Evolutionary conservation across 2,113 vertebrate species (phyloP).

Genomic region (Lota lota): DNA sequence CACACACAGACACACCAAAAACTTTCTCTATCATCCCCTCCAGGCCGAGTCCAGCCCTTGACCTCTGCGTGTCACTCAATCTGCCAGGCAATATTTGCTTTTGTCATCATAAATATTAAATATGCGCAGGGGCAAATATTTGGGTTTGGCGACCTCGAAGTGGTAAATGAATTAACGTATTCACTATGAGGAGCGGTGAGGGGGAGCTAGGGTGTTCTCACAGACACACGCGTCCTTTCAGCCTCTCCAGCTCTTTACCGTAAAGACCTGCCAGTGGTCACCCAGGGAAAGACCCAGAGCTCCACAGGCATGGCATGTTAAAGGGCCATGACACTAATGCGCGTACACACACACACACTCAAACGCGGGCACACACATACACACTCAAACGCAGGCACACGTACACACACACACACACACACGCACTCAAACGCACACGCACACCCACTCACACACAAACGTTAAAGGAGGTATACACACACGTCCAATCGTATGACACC

Average conservation of each 20-base stretch:
- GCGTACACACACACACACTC: conserved; percentile 1
- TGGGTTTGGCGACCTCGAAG: conserved; percentile 72
- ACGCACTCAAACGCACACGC: too few species aligned
- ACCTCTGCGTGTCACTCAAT: conserved; percentile 72
- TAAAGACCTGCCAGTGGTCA: conserved; percentile 64
- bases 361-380: too few species aligned
- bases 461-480: too few species aligned
- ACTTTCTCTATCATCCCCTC: conserved; percentile 45
- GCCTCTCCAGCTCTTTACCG: conserved; percentile 56
- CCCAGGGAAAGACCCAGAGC: conserved; percentile 52
- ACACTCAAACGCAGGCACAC: too few species aligned
- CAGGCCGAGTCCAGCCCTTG: conserved; percentile 56
- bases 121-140: conserved; percentile 72
- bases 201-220: conserved; percentile 56
- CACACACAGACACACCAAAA: conserved; percentile 37
- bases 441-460: too few species aligned
- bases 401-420: too few species aligned
- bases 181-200: conserved; percentile 35
- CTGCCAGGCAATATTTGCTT: conserved; percentile 67
- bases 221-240: conserved; percentile 58
- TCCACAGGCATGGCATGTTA: conserved; percentile 32
- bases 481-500: too few species aligned
- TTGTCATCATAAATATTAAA: conserved; percentile 78
- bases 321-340: conserved; percentile 21
- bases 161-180: conserved; percentile 76